phyloP scores from a whole-genome alignment of 2,888 invertebrate genomes.

The Plagiodera versicolora region DNA sequence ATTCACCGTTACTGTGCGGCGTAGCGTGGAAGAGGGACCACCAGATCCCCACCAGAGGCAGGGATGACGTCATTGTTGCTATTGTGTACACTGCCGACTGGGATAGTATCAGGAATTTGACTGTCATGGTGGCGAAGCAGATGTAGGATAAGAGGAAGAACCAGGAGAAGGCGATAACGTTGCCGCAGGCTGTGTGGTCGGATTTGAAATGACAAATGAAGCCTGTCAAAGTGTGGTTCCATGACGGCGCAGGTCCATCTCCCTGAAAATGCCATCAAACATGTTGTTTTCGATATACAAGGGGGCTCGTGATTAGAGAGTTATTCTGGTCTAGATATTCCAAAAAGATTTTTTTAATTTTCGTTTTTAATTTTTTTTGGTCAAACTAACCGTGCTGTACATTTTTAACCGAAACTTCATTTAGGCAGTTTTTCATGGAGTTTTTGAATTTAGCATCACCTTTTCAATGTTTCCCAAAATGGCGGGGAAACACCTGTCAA shows the following conservation, averaged over 20 bases:
- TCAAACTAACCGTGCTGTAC: too few species aligned
- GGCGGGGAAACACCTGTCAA: too few species aligned
- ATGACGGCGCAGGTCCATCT: conserved; percentile 44
- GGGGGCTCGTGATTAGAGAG: too few species aligned
- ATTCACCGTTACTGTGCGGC: conserved; percentile 51
- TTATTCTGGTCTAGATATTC: too few species aligned
- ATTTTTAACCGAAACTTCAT: too few species aligned
- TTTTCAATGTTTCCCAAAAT: too few species aligned
- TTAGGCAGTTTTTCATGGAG: too few species aligned
- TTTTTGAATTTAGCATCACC: too few species aligned
- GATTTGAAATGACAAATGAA: conserved; percentile 49
- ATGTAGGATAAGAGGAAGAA: conserved; percentile 57
- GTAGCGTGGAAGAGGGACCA: conserved; percentile 61
- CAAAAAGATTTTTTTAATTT: too few species aligned
- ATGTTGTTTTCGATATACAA: too few species aligned
- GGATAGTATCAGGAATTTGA: conserved; percentile 59
- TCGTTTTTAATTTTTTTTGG: too few species aligned
- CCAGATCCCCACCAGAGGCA: conserved; percentile 61
- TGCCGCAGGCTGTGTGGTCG: conserved; percentile 37
- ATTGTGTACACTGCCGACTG: conserved; percentile 63
- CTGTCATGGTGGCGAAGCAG: conserved; percentile 55
- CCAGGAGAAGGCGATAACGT: conserved; percentile 54
- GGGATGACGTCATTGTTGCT: conserved; percentile 57
- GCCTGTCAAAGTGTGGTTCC: conserved; percentile 49
- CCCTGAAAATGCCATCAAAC: too few species aligned